These are phyloP conservation scores for Eupithecia abbreviata DNA, from an alignment of 2,888 invertebrate genomes.

Conservation along the genomic window DNA sequence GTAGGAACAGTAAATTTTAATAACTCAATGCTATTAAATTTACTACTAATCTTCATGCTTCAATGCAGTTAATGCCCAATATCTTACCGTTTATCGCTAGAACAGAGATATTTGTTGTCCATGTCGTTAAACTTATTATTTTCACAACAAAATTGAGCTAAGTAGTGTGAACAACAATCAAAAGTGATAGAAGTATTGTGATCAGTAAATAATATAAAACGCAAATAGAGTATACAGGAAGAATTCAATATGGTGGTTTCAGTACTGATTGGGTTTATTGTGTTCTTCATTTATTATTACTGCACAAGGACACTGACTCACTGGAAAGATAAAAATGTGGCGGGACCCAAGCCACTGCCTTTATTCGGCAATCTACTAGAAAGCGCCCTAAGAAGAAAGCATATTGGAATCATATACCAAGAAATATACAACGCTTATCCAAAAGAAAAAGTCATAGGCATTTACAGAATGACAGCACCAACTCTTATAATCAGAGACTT, in stretches of 20 bases:
- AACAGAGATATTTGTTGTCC: neutral
- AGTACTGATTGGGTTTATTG: conserved; percentile 23
- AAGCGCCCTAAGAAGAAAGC: conserved; percentile 48
- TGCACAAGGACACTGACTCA: conserved; percentile 49
- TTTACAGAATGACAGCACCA: conserved; percentile 59
- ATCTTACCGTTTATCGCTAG: conserved; percentile 2
- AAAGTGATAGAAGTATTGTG: neutral
- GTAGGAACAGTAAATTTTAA: too few species aligned
- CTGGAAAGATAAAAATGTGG: conserved; percentile 56
- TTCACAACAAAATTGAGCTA: neutral
- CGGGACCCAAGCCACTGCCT: conserved; percentile 56
- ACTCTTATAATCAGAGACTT: conserved; percentile 59
- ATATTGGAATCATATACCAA: conserved; percentile 47
- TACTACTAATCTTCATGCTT: conserved; percentile 1
- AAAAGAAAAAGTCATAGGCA: conserved; percentile 60
- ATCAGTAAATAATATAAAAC: neutral
- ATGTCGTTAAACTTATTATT: neutral
- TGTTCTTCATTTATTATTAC: conserved; percentile 44
- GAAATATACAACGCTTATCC: conserved; percentile 61
- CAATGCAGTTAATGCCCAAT: neutral
- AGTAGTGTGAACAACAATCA: neutral
- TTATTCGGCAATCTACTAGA: conserved; percentile 51
- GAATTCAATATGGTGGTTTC: conserved; percentile 31
- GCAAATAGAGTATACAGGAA: neutral
- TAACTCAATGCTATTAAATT: neutral